Conservation (phyloP, 1,140 invertebrate species). For the Drosophila tristis region DNA sequence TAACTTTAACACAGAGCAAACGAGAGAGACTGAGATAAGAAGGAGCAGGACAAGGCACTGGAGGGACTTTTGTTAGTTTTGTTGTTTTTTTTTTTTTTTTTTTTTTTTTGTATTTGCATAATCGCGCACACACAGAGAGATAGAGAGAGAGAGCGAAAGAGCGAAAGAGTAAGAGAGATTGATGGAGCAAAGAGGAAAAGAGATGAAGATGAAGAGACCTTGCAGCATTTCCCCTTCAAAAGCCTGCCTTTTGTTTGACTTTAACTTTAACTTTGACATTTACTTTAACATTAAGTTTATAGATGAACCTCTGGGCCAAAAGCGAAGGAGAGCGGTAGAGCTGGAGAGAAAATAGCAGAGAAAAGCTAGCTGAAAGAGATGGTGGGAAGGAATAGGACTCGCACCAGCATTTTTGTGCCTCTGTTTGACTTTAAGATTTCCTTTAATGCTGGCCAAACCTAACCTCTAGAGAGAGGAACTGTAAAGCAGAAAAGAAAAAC, state of each 20-base stretch:
- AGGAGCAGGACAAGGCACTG: constrained; percentile 5
- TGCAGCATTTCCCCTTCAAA: neutral
- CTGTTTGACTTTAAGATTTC: too few species aligned
- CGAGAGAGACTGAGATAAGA: neutral
- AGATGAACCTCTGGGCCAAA: neutral
- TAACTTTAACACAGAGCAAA: constrained; percentile 61
- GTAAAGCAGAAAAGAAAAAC: neutral
- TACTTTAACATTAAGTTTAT: neutral
- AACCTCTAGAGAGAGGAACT: too few species aligned
- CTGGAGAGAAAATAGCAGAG: neutral
- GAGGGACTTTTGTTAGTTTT: constrained; percentile 19
- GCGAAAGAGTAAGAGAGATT: neutral
- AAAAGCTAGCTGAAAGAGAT: neutral
- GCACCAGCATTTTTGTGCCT: too few species aligned
- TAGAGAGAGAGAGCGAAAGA: constrained; percentile 8
- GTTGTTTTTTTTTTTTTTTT: constrained; percentile 10
- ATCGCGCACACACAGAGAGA: constrained; percentile 52
- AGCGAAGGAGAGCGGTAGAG: neutral
- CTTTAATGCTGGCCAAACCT: too few species aligned
- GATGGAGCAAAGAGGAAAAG: neutral
- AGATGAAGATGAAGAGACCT: neutral
- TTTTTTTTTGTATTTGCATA: constrained; percentile 63
- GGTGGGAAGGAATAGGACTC: neutral
- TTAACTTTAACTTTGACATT: constrained; percentile 4
- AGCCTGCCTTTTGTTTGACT: neutral